Percentiles rank a stretch among this genome's conserved stretches.
Evolutionary conservation across 2,888 invertebrate species (phyloP).

Genomic region (Conus canariensis): DNA sequence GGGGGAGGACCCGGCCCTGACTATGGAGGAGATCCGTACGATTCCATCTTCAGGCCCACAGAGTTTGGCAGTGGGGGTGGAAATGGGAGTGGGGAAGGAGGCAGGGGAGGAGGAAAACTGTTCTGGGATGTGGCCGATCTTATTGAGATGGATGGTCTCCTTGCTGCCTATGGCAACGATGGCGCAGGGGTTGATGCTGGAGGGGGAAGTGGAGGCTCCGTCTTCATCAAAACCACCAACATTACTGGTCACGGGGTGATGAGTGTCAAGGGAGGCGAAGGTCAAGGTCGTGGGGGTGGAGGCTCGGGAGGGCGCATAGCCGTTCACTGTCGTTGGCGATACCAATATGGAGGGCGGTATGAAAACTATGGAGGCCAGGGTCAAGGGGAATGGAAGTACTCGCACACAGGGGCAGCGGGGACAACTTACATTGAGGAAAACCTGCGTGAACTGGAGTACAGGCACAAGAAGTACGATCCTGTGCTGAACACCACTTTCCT

Average conservation of each 20-base stretch:
- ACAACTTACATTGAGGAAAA: slow-evolving; percentile 69
- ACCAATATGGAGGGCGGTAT: slow-evolving; percentile 66
- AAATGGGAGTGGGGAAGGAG: slow-evolving; percentile 61
- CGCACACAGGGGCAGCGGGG: slow-evolving; percentile 67
- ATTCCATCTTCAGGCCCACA: slow-evolving; percentile 60
- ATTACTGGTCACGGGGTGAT: slow-evolving; percentile 69
- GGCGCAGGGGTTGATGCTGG: slow-evolving; percentile 60
- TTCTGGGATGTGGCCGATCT: slow-evolving; percentile 62
- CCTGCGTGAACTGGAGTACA: slow-evolving; percentile 62
- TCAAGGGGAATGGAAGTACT: slow-evolving; percentile 40
- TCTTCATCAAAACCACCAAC: slow-evolving; percentile 62
- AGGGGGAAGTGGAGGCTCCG: slow-evolving; percentile 68
- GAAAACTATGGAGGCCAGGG: slow-evolving; percentile 64
- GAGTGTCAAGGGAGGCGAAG: slow-evolving; percentile 64
- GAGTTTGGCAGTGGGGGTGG: slow-evolving; percentile 65
- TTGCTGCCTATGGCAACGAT: slow-evolving; percentile 58
- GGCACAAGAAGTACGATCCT: slow-evolving; percentile 66
- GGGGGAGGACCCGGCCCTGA: slow-evolving; percentile 62
- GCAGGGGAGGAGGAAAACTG: slow-evolving; percentile 65
- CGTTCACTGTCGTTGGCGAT: slow-evolving; percentile 64
- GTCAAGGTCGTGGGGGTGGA: slow-evolving; percentile 62
- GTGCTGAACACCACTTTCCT: slow-evolving; percentile 64
- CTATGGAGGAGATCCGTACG: slow-evolving; percentile 63
- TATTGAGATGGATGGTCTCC: slow-evolving; percentile 65
- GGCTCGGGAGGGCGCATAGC: slow-evolving; percentile 67